phyloP scores from a whole-genome alignment of 2,888 invertebrate species.

The Salticus scenicus region DNA sequence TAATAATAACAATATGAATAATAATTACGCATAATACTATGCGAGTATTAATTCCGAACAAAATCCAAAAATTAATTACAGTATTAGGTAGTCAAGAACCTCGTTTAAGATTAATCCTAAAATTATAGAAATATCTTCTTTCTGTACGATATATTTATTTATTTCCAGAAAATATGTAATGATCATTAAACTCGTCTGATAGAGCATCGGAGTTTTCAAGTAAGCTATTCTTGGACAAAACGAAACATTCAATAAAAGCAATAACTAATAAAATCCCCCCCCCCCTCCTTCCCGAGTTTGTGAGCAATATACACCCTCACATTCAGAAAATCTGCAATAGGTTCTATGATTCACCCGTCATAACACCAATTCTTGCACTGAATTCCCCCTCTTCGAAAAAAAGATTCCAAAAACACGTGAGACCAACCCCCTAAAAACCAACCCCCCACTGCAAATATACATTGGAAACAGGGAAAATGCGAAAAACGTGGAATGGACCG shows the following conservation, averaged over 20 bases:
- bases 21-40: too few species aligned
- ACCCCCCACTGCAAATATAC: constrained; percentile 53
- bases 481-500: constrained; percentile 28
- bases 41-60: too few species aligned
- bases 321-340: constrained; percentile 26
- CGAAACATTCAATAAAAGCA: neutral
- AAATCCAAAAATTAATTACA: too few species aligned
- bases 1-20: too few species aligned
- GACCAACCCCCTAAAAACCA: constrained; percentile 19
- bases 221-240: neutral
- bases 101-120: too few species aligned
- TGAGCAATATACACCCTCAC: neutral
- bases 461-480: constrained; percentile 52
- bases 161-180: neutral
- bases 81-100: too few species aligned
- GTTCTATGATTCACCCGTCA: constrained; percentile 66
- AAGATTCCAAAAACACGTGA: constrained; percentile 60
- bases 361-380: constrained; percentile 54
- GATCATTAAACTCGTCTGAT: too few species aligned
- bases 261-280: constrained; percentile 1
- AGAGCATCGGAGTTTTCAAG: too few species aligned
- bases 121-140: too few species aligned
- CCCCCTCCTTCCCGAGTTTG: too few species aligned
- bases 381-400: constrained; percentile 24
- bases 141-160: too few species aligned